Evolutionary conservation across 2,797 vertebrate genomes (phyloP).

Genomic region (Kryptolebias ocellatus): DNA sequence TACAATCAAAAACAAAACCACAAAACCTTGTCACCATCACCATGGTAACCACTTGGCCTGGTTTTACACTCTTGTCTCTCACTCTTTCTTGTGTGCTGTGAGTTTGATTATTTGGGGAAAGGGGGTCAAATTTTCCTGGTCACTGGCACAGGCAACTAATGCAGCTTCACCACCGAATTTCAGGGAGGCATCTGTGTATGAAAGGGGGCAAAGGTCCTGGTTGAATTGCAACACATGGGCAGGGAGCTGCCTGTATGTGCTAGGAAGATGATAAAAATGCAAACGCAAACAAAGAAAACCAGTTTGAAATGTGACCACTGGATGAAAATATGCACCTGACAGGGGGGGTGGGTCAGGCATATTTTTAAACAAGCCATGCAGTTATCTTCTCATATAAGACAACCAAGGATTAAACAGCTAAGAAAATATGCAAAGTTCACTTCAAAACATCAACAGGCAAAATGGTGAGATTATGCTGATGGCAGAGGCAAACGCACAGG

Average conservation of each 20-base stretch:
- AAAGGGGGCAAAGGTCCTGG: constrained; percentile 68
- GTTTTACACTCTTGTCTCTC: constrained; percentile 66
- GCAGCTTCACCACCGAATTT: constrained; percentile 67
- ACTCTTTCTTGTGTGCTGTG: constrained; percentile 71
- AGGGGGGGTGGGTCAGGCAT: constrained; percentile 47
- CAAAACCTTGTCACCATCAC: constrained; percentile 53
- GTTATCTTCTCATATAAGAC: constrained; percentile 52
- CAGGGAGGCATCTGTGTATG: constrained; percentile 74
- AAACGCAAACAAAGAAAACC: constrained; percentile 34
- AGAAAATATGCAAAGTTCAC: constrained; percentile 63
- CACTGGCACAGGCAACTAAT: constrained; percentile 72
- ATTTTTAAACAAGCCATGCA: constrained; percentile 76
- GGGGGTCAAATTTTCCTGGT: constrained; percentile 68
- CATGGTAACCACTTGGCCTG: constrained; percentile 49
- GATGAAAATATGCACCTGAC: constrained; percentile 50
- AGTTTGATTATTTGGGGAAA: constrained; percentile 62
- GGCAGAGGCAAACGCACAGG: constrained; percentile 55
- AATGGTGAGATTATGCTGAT: constrained; percentile 49
- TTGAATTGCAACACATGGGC: constrained; percentile 63
- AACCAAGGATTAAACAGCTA: constrained; percentile 37
- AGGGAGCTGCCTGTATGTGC: constrained; percentile 50
- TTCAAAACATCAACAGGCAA: constrained; percentile 65
- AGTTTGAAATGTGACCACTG: constrained; percentile 65
- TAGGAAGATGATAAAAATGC: constrained; percentile 36
- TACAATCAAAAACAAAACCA: constrained; percentile 15